Conservation (phyloP, 2,113 vertebrate genomes). For the Melospiza melodia region DNA sequence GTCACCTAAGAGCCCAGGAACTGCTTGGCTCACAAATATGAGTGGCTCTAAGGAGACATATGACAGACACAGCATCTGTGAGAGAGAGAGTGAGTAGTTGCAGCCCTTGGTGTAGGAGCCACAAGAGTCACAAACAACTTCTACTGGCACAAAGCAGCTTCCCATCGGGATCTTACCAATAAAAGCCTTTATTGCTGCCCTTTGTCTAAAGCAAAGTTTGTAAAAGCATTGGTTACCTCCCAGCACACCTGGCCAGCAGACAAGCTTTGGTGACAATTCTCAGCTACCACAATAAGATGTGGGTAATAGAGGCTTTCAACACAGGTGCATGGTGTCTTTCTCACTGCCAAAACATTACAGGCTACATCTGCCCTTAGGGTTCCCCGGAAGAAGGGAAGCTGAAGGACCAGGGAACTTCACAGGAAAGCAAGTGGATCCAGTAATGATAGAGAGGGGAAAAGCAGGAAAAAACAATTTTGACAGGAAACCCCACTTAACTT, state of each 20-base stretch:
- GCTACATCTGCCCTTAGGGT: not conserved
- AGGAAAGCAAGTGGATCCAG: not conserved
- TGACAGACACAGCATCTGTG: not conserved
- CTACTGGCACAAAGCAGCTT: not conserved
- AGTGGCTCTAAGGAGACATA: slow-evolving; percentile 2
- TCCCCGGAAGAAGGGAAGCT: not conserved
- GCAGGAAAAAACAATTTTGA: accelerated
- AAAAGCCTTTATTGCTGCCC: not conserved
- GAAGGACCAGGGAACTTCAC: not conserved
- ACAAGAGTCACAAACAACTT: not conserved
- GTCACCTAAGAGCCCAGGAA: slow-evolving; percentile 23
- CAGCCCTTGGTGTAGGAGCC: not conserved
- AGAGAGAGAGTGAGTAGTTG: not conserved
- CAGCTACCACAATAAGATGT: not conserved
- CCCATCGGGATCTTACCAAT: not conserved
- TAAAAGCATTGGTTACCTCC: not conserved
- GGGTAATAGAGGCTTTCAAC: not conserved
- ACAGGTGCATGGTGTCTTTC: not conserved
- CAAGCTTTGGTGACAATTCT: not conserved
- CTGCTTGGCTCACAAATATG: not conserved
- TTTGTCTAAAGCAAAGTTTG: not conserved
- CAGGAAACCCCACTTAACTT: not conserved
- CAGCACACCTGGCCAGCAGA: not conserved
- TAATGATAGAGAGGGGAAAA: not conserved
- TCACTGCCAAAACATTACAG: not conserved